These are phyloP conservation scores for Hycleus cichorii DNA, from an alignment of 1,140 invertebrate species.

Conservation along the genomic window DNA sequence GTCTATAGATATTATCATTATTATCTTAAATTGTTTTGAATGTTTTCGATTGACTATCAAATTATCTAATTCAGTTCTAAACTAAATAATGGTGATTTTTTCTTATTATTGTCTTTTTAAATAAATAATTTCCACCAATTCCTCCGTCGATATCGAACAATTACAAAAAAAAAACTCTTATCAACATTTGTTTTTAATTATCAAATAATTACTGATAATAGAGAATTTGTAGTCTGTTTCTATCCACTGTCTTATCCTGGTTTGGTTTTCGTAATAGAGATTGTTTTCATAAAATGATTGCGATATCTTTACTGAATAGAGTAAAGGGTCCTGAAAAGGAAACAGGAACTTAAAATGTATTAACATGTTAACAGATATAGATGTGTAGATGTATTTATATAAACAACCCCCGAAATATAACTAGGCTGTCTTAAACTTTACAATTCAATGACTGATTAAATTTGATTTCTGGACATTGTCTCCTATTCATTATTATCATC, in stretches of 20 bases:
- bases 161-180: too few relatives aligned
- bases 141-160: too few relatives aligned
- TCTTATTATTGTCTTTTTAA: too few relatives aligned
- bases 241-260: conserved; percentile 11
- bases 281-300: conserved; percentile 6
- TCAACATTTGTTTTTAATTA: too few relatives aligned
- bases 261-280: neutral
- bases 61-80: conserved; percentile 13
- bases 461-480: conserved; percentile 9
- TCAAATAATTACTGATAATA: too few relatives aligned
- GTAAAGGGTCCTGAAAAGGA: conserved; percentile 2
- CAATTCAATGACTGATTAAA: conserved; percentile 8
- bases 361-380: conserved; percentile 11
- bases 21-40: conserved; percentile 15
- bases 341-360: conserved; percentile 13
- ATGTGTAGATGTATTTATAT: too few relatives aligned
- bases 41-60: conserved; percentile 6
- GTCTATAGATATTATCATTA: conserved; percentile 9
- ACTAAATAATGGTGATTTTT: neutral
- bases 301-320: conserved; percentile 11
- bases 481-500: conserved; percentile 4
- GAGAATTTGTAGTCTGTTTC: too few relatives aligned
- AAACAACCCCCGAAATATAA: conserved; percentile 7
- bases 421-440: conserved; percentile 15
- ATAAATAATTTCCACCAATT: too few relatives aligned